These are phyloP conservation scores for Anthopleura xanthogrammica DNA, from an alignment of 92 coral and sea anemone genomes.

Conservation along the genomic window DNA sequence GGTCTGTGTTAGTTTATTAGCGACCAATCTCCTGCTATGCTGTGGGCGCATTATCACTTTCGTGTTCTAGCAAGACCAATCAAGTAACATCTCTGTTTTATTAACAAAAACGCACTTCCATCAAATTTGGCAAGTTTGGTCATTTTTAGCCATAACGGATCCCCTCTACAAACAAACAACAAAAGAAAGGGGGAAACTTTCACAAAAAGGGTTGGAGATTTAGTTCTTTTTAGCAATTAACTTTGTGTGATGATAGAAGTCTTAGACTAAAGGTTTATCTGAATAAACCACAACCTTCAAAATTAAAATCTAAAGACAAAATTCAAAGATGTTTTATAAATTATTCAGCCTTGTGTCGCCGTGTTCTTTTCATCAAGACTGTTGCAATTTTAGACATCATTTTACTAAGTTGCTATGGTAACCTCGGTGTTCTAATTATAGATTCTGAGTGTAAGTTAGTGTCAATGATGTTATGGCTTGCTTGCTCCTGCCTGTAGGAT, in stretches of 20 bases:
- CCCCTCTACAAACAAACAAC: neutral
- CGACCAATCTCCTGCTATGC: neutral
- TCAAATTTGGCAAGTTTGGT: neutral
- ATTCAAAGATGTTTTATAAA: neutral
- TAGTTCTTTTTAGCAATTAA: too few species aligned
- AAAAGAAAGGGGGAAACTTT: neutral
- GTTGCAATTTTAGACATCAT: neutral
- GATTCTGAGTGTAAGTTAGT: constrained; percentile 1
- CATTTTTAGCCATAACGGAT: neutral
- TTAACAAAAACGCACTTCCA: neutral
- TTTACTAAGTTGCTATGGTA: constrained; percentile 7
- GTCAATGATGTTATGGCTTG: neutral
- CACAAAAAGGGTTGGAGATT: neutral
- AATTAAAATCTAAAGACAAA: too few species aligned
- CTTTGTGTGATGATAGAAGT: too few species aligned
- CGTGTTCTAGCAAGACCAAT: neutral
- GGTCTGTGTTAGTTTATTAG: neutral
- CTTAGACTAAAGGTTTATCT: too few species aligned
- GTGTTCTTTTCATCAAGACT: neutral
- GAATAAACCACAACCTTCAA: neutral
- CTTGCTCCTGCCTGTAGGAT: neutral
- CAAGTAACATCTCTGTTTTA: neutral
- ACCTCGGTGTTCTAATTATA: constrained; percentile 23
- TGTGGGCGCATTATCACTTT: neutral
- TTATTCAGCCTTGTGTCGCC: neutral